Conservation (phyloP, 2,888 invertebrate genomes). For the Pandemis corylana region DNA sequence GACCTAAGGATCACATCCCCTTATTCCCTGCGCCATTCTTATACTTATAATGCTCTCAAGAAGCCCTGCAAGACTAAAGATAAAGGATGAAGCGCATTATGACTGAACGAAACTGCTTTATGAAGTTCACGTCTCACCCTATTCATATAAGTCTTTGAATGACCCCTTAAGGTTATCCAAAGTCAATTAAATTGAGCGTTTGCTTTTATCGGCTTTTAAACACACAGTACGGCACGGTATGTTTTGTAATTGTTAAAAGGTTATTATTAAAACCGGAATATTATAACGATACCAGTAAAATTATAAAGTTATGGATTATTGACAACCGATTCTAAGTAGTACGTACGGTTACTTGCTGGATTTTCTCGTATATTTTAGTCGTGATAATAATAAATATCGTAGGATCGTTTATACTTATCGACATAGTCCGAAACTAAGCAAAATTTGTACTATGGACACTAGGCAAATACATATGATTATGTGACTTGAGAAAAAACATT, state of each 20-base stretch:
- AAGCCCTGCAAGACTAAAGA: slow-evolving; percentile 28
- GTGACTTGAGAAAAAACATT: no score
- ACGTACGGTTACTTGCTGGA: background rate
- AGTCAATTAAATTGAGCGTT: background rate
- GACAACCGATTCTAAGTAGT: background rate
- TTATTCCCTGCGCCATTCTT: slow-evolving; percentile 14
- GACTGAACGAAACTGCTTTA: slow-evolving; percentile 34
- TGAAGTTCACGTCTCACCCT: slow-evolving; percentile 19
- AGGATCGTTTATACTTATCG: no score
- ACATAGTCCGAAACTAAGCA: background rate
- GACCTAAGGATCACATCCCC: slow-evolving; percentile 7
- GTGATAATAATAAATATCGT: background rate
- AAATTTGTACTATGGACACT: no score
- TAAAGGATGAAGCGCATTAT: slow-evolving; percentile 38
- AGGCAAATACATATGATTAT: no score
- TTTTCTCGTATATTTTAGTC: background rate
- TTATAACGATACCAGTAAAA: background rate
- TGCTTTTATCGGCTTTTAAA: background rate
- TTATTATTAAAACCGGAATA: slow-evolving; percentile 3
- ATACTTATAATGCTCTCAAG: slow-evolving; percentile 33
- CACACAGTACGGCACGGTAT: background rate
- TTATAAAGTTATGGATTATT: background rate
- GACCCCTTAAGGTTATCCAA: slow-evolving; percentile 13
- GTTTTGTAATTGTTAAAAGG: background rate
- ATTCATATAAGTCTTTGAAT: slow-evolving; percentile 27